Base-by-base conservation (phyloP, 64 coral and sea anemone genomes). In the Platygyra sinensis region DNA sequence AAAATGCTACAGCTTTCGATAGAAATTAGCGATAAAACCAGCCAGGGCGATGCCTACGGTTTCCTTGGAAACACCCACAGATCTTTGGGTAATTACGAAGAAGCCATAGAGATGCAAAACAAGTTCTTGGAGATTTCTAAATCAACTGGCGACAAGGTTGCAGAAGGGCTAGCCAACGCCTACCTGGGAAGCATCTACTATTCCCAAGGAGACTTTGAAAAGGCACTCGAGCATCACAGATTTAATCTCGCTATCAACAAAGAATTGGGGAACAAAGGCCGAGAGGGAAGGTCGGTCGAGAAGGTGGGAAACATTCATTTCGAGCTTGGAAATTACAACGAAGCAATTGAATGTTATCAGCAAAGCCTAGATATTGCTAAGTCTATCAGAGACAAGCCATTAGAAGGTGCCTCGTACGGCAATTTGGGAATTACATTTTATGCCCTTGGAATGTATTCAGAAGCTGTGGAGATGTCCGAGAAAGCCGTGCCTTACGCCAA, bases 361-460 rank as follows among this genome's bases (percentile, higher is more conserved):
- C 11, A 88, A 36, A 73, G 73, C 52, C 86, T 88, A 19, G n/a
- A 33, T 19, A 88, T 88, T 39, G 86, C 86, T 18, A 24, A 31
- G 20, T 50, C 11, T 59, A 88, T 88, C 19, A 42, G 27, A 75
- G 86, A 88, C 30, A 88, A 88, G 55, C 79, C 79, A 62, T 57
- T 81, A 30, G 55, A 81, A 81, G 79, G 79, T 81, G 79, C 79
- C 79, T 81, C 79, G 7, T 81, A 81, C 27, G 79, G 57, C 29
- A 81, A 81, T 81, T 33, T 81, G 59, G 79, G 79, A 81, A 81
- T 36, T 81, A 27, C 55, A 17, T 81, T 0, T 81, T 55, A 33
- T 19, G 79, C 79, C 54, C 79, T 81, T 62, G 79, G 79, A 31
- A 63, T 81, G 79, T 81, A 81, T 81, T 62, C 55, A 81, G 10